These are phyloP conservation scores for Nysson spinosus DNA, from an alignment of 2,888 invertebrate species.

Conservation along the genomic window DNA sequence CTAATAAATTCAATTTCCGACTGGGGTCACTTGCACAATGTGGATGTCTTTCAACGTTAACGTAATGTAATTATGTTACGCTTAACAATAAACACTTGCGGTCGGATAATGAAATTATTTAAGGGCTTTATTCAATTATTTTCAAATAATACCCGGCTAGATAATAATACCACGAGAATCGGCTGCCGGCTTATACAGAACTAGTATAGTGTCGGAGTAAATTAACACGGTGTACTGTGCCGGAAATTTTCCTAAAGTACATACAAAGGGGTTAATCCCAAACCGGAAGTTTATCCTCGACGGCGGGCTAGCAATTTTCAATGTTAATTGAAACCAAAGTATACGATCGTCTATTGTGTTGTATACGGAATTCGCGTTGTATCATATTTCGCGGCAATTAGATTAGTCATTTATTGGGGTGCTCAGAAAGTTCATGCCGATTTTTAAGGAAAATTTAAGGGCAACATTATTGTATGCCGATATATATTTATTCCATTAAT, in stretches of 20 bases:
- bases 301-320: background rate
- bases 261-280: constrained; percentile 6
- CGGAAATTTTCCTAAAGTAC: constrained; percentile 14
- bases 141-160: constrained; percentile 2
- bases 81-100: constrained; percentile 4
- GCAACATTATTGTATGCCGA: too few relatives aligned
- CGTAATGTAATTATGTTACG: background rate
- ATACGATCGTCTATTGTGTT: background rate
- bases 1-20: constrained; percentile 1
- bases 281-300: background rate
- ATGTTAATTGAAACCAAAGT: constrained; percentile 5
- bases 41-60: too few relatives aligned
- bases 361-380: background rate
- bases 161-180: too few relatives aligned
- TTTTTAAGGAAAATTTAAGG: too few relatives aligned
- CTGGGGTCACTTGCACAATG: too few relatives aligned
- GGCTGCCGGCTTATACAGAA: too few relatives aligned
- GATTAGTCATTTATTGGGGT: too few relatives aligned
- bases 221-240: background rate
- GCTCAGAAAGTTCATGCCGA: too few relatives aligned
- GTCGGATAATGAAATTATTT: background rate
- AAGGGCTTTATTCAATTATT: constrained; percentile 8
- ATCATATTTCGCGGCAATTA: background rate
- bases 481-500: too few relatives aligned
- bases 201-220: background rate